Conservation (phyloP, 2,113 vertebrate species). For the Conger conger region DNA sequence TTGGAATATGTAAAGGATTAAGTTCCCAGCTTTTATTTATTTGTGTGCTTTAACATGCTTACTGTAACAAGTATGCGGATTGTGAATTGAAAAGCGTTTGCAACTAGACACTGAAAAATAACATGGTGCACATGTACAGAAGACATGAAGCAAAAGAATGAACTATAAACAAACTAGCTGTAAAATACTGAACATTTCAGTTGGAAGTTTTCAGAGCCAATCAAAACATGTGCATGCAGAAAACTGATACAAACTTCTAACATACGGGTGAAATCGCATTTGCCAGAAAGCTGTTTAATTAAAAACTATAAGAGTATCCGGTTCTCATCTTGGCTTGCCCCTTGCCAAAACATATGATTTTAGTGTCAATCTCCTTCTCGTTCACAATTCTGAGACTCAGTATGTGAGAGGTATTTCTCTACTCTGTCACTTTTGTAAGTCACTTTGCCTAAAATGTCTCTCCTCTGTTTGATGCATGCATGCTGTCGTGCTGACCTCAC, state of each 20-base stretch:
- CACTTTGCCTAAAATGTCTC: no score
- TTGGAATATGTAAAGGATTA: background rate
- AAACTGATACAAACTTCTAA: conserved; percentile 40
- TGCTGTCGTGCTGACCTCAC: no score
- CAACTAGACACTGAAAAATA: conserved; percentile 18
- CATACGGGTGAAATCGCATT: conserved; percentile 25
- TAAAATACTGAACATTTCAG: conserved; percentile 33
- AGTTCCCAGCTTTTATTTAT: background rate
- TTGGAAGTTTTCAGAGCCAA: conserved; percentile 31
- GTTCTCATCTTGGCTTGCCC: conserved; percentile 23
- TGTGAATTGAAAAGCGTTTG: background rate
- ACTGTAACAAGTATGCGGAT: background rate
- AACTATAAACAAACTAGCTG: conserved; percentile 40
- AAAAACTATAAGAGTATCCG: conserved; percentile 26
- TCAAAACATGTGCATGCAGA: conserved; percentile 34
- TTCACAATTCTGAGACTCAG: conserved; percentile 4
- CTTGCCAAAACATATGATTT: conserved; percentile 20
- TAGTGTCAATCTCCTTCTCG: conserved; percentile 10
- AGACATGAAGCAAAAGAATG: conserved; percentile 19
- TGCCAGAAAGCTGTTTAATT: conserved; percentile 30
- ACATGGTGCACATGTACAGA: conserved; percentile 17
- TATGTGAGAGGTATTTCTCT: background rate
- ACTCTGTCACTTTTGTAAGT: background rate
- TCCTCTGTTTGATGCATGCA: no score
- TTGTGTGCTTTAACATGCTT: background rate